A percentile compares a stretch with the other conserved stretches of the same genome.
These are phyloP conservation scores for Pampus argenteus DNA, from an alignment of 2,797 vertebrate genomes.

Conservation along the genomic window DNA sequence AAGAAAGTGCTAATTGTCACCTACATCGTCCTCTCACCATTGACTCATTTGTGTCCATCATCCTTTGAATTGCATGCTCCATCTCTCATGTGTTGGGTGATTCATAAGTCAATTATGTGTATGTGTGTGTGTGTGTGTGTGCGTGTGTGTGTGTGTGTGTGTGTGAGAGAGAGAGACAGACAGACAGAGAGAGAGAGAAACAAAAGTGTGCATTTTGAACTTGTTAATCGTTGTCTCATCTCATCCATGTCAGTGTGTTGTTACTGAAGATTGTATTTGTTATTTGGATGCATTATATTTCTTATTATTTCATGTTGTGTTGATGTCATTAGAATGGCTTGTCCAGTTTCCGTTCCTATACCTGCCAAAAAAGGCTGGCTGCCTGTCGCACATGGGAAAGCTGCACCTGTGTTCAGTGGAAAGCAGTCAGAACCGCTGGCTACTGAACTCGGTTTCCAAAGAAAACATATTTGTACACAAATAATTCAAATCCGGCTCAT, in stretches of 20 bases:
- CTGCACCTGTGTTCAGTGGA: background rate
- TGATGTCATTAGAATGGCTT: constrained; percentile 59
- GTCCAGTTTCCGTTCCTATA: constrained; percentile 34
- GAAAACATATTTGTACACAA: background rate
- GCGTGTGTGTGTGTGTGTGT: constrained; percentile 9
- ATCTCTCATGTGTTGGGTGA: constrained; percentile 65
- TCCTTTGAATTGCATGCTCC: constrained; percentile 85
- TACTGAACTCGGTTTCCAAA: background rate
- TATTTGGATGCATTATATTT: constrained; percentile 59
- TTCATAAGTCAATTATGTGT: constrained; percentile 60
- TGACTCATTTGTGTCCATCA: constrained; percentile 48
- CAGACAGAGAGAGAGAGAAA: constrained; percentile 24
- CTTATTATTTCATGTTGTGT: constrained; percentile 63
- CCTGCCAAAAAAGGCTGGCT: constrained; percentile 46
- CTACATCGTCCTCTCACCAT: constrained; percentile 55
- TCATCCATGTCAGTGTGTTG: constrained; percentile 53
- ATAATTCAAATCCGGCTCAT: background rate
- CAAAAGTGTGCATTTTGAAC: constrained; percentile 42
- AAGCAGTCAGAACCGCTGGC: background rate
- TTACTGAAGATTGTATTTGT: constrained; percentile 64
- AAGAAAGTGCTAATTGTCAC: constrained; percentile 42
- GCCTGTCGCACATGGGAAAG: constrained; percentile 48
- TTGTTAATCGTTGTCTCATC: constrained; percentile 53
- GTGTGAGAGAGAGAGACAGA: constrained; percentile 19
- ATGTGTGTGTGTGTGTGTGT: constrained; percentile 1